Conservation (phyloP, 1,140 invertebrate genomes). For the Drosophila bifasciata region DNA sequence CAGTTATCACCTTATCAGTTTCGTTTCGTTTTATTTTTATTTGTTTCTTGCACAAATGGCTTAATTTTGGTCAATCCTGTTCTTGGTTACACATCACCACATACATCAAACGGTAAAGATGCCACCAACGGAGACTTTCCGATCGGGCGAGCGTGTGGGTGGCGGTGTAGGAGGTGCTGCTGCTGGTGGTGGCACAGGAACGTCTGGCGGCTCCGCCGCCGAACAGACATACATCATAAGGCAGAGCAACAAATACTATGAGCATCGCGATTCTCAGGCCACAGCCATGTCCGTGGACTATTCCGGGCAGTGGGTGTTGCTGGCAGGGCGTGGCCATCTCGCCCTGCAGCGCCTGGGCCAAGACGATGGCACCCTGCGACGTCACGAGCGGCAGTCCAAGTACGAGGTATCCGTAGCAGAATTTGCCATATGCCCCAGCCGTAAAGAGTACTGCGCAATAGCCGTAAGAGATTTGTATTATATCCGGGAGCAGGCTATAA, state of each 20-base stretch:
- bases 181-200: slow-evolving; percentile 21
- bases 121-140: slow-evolving; percentile 71
- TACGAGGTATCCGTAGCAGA: slow-evolving; percentile 96
- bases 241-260: slow-evolving; percentile 76
- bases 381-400: slow-evolving; percentile 94
- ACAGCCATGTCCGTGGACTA: slow-evolving; percentile 96
- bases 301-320: slow-evolving; percentile 91
- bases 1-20: slow-evolving; percentile 36
- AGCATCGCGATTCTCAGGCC: slow-evolving; percentile 88
- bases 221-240: slow-evolving; percentile 73
- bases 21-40: slow-evolving; percentile 19
- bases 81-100: not conserved
- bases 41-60: slow-evolving; percentile 29
- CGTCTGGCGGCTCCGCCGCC: slow-evolving; percentile 19
- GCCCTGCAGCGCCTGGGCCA: slow-evolving; percentile 91
- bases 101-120: slow-evolving; percentile 23
- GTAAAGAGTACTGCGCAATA: slow-evolving; percentile 93
- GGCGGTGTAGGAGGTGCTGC: slow-evolving; percentile 29
- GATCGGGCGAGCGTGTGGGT: slow-evolving; percentile 48
- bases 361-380: slow-evolving; percentile 89
- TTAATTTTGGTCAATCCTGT: slow-evolving; percentile 43
- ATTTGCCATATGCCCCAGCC: slow-evolving; percentile 93
- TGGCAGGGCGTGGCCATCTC: slow-evolving; percentile 90
- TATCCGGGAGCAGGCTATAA: not conserved
- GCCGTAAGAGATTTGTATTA: slow-evolving; percentile 88